Evolutionary conservation across 2,888 invertebrate species (phyloP).

Genomic region (Seira musarum): DNA sequence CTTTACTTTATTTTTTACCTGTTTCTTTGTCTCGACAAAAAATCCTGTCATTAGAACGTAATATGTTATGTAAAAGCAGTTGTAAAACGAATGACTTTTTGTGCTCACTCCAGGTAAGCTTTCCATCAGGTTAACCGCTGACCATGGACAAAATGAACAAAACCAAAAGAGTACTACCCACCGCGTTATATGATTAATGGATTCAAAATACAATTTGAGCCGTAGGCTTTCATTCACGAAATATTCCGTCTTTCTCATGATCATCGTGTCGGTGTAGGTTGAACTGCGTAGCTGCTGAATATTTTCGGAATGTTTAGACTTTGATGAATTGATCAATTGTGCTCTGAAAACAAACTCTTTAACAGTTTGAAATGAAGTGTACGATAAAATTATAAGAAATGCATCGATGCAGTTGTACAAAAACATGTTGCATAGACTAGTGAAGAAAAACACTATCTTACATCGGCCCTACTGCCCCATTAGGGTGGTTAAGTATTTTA

Average conservation of each 20-base stretch:
- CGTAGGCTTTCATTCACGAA: background rate
- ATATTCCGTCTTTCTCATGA: too few species aligned
- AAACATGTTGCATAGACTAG: background rate
- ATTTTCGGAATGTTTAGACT: too few species aligned
- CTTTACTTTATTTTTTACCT: slow-evolving; percentile 17
- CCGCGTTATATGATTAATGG: slow-evolving; percentile 17
- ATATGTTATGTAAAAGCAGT: slow-evolving; percentile 17
- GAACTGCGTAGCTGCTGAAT: too few species aligned
- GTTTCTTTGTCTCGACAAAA: slow-evolving; percentile 30
- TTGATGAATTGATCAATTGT: too few species aligned
- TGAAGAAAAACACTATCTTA: background rate
- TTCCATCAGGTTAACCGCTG: slow-evolving; percentile 26
- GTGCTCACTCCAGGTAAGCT: slow-evolving; percentile 33
- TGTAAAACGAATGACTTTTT: slow-evolving; percentile 1
- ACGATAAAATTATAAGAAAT: slow-evolving; percentile 11
- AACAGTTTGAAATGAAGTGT: too few species aligned
- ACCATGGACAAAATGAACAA: slow-evolving; percentile 36
- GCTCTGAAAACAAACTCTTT: too few species aligned
- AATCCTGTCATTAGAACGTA: slow-evolving; percentile 23
- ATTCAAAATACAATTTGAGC: slow-evolving; percentile 17
- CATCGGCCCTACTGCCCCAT: too few species aligned
- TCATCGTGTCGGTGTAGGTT: too few species aligned
- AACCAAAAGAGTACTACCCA: slow-evolving; percentile 27
- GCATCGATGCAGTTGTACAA: slow-evolving; percentile 28
- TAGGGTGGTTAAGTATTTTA: too few species aligned